phyloP scores from a whole-genome alignment of 2,113 vertebrate species.

The Halcyon senegalensis region DNA sequence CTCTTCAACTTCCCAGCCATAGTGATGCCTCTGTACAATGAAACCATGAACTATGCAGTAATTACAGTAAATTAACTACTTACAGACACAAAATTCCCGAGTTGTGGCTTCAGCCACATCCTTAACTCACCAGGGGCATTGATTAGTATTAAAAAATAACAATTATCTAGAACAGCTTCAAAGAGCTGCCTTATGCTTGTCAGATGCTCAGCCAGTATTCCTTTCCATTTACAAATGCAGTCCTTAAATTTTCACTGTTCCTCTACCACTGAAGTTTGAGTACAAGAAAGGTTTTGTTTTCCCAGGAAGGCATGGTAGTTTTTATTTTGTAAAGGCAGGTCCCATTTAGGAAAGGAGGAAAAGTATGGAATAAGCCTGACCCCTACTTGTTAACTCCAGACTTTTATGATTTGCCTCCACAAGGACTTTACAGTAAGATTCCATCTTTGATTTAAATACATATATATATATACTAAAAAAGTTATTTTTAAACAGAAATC shows the following conservation, averaged over 20 bases:
- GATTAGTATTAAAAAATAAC: neutral
- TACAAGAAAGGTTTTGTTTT: neutral
- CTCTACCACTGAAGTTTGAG: neutral
- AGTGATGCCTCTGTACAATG: neutral
- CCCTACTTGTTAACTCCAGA: fast-evolving
- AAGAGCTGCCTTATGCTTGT: neutral
- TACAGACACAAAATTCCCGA: neutral
- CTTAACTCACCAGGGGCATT: neutral
- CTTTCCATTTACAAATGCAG: neutral
- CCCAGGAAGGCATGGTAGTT: neutral
- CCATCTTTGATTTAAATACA: neutral
- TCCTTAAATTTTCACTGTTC: neutral
- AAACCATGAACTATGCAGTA: neutral
- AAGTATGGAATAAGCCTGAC: neutral
- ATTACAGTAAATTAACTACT: conserved; percentile 8
- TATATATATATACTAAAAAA: neutral
- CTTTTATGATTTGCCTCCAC: fast-evolving
- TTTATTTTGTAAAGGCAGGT: neutral
- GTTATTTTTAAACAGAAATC: neutral
- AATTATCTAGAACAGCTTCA: neutral
- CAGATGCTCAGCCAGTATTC: neutral
- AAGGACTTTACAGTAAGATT: neutral
- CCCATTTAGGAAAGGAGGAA: neutral
- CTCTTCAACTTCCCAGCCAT: neutral
- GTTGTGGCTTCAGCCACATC: conserved; percentile 22